Evolutionary conservation across 2,888 invertebrate species (phyloP).

Genomic region (Drosophila borborema): DNA sequence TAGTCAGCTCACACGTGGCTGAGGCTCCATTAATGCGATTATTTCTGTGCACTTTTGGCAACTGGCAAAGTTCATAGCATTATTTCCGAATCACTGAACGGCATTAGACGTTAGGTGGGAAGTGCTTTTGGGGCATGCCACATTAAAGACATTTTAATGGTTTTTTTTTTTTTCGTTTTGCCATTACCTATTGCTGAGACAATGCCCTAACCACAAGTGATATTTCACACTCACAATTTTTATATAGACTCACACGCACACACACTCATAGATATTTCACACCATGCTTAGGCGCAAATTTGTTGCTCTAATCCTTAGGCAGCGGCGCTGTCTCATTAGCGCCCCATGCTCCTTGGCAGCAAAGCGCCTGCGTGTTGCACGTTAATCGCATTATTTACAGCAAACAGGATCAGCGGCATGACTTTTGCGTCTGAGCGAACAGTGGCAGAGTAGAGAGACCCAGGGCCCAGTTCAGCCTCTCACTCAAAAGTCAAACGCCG

Average conservation of each 20-base stretch:
- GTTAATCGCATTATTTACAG: conserved; percentile 86
- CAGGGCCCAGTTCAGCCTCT: background rate
- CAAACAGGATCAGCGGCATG: conserved; percentile 84
- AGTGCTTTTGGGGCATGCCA: conserved; percentile 6
- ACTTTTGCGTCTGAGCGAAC: conserved; percentile 69
- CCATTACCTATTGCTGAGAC: conserved; percentile 50
- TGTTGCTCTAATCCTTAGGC: conserved; percentile 69
- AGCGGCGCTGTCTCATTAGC: conserved; percentile 71
- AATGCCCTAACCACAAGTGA: conserved; percentile 58
- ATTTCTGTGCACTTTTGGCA: conserved; percentile 79
- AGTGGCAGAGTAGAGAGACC: background rate
- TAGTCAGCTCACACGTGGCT: conserved; percentile 69
- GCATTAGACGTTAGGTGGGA: conserved; percentile 57
- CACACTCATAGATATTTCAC: conserved; percentile 52
- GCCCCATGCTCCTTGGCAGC: conserved; percentile 15
- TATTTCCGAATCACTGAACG: conserved; percentile 82
- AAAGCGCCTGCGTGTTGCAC: conserved; percentile 73
- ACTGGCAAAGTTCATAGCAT: conserved; percentile 75
- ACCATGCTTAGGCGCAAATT: conserved; percentile 75
- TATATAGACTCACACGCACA: background rate
- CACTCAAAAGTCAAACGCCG: conserved; percentile 69
- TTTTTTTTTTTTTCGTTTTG: background rate
- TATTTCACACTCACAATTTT: conserved; percentile 51
- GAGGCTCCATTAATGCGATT: conserved; percentile 77
- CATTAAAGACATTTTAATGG: conserved; percentile 80